These are phyloP conservation scores for Diplazon laetatorius DNA, from an alignment of 2,888 invertebrate genomes.

Conservation along the genomic window DNA sequence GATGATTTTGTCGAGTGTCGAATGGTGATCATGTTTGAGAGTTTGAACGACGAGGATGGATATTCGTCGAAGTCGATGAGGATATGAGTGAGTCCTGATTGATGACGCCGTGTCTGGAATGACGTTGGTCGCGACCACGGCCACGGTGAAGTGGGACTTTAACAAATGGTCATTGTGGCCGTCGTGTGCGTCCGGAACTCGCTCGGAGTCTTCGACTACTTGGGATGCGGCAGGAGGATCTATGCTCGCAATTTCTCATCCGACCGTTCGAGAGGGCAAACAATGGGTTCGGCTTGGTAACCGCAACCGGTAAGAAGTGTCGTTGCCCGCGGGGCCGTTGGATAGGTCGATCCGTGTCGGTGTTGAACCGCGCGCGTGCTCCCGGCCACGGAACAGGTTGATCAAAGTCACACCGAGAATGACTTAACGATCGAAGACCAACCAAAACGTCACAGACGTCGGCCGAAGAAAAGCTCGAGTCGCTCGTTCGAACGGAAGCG, in stretches of 20 bases:
- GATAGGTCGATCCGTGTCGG: conserved; percentile 37
- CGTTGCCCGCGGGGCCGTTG: conserved; percentile 56
- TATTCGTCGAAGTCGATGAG: conserved; percentile 58
- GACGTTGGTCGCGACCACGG: conserved; percentile 67
- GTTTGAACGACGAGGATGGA: conserved; percentile 37
- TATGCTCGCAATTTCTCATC: conserved; percentile 80
- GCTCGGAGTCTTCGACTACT: conserved; percentile 71
- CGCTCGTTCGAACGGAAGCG: conserved; percentile 24
- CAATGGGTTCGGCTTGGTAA: conserved; percentile 75
- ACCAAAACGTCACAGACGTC: conserved; percentile 9
- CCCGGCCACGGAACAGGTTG: conserved; percentile 69
- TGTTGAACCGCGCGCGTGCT: conserved; percentile 40
- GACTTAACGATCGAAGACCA: conserved; percentile 48
- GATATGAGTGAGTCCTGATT: conserved; percentile 73
- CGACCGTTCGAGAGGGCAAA: conserved; percentile 71
- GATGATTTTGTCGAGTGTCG: too few species aligned
- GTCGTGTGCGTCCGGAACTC: conserved; percentile 63
- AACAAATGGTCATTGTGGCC: conserved; percentile 76
- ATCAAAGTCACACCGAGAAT: conserved; percentile 75
- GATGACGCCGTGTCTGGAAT: conserved; percentile 65
- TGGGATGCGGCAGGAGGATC: conserved; percentile 77
- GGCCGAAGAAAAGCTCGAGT: conserved; percentile 39
- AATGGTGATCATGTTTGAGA: neutral
- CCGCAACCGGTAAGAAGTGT: conserved; percentile 73
- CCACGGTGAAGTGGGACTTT: conserved; percentile 72